These are phyloP conservation scores for Mustela lutreola DNA, from an alignment of 2,113 vertebrate genomes.

Conservation along the genomic window DNA sequence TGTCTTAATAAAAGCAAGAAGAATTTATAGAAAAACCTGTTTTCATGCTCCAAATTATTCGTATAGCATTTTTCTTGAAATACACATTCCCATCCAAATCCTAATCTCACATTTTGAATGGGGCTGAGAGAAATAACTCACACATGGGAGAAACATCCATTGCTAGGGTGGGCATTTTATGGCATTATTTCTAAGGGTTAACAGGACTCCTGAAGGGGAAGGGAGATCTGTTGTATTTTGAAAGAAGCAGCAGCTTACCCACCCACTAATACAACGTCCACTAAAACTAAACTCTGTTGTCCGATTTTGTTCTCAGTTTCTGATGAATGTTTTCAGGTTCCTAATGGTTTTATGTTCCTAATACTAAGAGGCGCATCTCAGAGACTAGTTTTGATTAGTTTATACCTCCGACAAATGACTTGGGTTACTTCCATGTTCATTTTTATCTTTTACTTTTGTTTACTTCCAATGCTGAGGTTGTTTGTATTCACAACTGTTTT, in stretches of 20 bases:
- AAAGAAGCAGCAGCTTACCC: not conserved
- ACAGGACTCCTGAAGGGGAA: not conserved
- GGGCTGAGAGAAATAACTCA: conserved; percentile 67
- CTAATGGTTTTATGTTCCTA: not conserved
- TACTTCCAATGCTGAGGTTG: not conserved
- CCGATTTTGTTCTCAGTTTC: conserved; percentile 42
- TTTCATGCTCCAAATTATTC: conserved; percentile 74
- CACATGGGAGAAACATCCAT: not conserved
- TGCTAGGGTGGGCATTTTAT: not conserved
- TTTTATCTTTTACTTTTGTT: conserved; percentile 37
- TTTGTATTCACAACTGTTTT: conserved; percentile 31
- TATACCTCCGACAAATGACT: not conserved
- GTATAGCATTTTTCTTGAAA: conserved; percentile 58
- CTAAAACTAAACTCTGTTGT: not conserved
- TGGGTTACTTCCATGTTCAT: not conserved
- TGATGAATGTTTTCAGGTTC: not conserved
- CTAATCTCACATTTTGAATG: conserved; percentile 71
- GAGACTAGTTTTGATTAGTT: conserved; percentile 17
- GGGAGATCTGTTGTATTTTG: not conserved
- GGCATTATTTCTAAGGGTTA: not conserved
- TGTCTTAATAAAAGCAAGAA: conserved; percentile 87
- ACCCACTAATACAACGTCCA: not conserved
- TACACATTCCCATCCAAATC: conserved; percentile 62
- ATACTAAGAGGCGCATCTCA: not conserved
- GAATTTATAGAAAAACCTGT: conserved; percentile 88